Conservation (phyloP, 92 coral and sea anemone genomes). For the Blastomussa wellsi region DNA sequence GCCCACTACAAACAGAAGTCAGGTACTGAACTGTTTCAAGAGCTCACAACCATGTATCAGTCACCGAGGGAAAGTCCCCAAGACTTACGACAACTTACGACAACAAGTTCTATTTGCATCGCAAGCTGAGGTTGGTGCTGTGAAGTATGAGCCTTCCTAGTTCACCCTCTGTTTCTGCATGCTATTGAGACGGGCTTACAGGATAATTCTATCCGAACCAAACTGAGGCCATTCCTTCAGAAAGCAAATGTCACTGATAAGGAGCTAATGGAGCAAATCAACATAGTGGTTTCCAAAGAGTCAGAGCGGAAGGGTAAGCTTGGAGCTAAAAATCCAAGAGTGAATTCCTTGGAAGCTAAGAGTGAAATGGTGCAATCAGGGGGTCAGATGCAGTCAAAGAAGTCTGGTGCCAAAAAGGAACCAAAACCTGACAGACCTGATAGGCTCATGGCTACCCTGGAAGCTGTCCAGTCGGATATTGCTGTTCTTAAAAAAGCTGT, state of each 20-base stretch:
- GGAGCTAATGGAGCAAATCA: slow-evolving; percentile 38
- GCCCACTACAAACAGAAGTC: too few relatives aligned
- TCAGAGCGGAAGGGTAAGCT: slow-evolving; percentile 23
- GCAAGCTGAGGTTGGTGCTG: too few relatives aligned
- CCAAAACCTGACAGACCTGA: too few relatives aligned
- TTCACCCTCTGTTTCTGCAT: neutral
- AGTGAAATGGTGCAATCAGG: neutral
- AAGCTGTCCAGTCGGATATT: slow-evolving; percentile 12
- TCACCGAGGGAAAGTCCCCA: too few relatives aligned
- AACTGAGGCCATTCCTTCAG: slow-evolving; percentile 21
- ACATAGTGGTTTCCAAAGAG: slow-evolving; percentile 19
- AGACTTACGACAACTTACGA: too few relatives aligned
- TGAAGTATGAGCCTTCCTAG: slow-evolving; percentile 24
- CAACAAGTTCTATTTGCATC: too few relatives aligned
- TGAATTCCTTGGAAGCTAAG: neutral
- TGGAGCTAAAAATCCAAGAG: slow-evolving; percentile 1
- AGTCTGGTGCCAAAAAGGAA: slow-evolving; percentile 1
- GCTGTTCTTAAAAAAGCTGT: slow-evolving; percentile 20
- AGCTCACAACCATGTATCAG: too few relatives aligned
- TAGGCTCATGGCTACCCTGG: too few relatives aligned
- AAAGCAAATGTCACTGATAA: slow-evolving; percentile 30
- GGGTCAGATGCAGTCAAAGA: slow-evolving; percentile 6
- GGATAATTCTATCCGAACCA: slow-evolving; percentile 10
- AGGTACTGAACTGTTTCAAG: too few relatives aligned
- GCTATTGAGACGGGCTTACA: neutral